Evolutionary conservation across 1,140 invertebrate species (phyloP), one percentile per base, ranked within the genome.

Genomic region (Lordiphosa stackelbergi): DNA sequence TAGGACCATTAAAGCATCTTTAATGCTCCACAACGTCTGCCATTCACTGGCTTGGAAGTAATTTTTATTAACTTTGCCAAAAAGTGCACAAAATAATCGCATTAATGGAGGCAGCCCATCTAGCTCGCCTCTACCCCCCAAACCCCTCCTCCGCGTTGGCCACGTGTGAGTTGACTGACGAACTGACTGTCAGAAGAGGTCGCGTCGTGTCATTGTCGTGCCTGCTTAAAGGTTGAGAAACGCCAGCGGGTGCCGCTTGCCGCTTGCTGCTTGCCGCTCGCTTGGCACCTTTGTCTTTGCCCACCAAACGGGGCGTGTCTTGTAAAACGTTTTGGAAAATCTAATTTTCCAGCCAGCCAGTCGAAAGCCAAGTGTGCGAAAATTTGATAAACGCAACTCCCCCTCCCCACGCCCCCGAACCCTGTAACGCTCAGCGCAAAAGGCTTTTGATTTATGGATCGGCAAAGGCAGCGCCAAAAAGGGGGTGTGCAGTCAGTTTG

Each of bases 21-120:
- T 83, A 85, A 65, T 68, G 60, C 53, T 31, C 40, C 46, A 58
- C 53, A 73, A 51, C 75, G 61, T 84, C 85, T 87, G 83, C 69
- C 69, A 57, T 63, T 85, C 85, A 87, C 40, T 87, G 85, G 66
- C 41, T 77, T 66, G 85, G 83, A 87, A 87, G 42, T 87, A 81
- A 87, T 87, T 66, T 68, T 75, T 62, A 78, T 87, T 73, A 87
- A 78, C 73, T 85, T 78, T 69, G 53, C 56, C 75, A 71, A 85
- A 75, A 85, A 81, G 62, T 85, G 81, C 81, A 85, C 71, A 77
- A 73, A 70, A 77, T 85, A 85, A 85, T 85, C 81, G 81, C 81
- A 85, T 85, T 85, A 83, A 73, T 70, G 69, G 41, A 58, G 65
- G 54, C 47, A 16, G 53, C 42, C 52, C 47, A 40, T 49, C 49